Base-by-base conservation (phyloP, 2,797 vertebrate genomes). In the Parauchenoglanis punctatus region DNA sequence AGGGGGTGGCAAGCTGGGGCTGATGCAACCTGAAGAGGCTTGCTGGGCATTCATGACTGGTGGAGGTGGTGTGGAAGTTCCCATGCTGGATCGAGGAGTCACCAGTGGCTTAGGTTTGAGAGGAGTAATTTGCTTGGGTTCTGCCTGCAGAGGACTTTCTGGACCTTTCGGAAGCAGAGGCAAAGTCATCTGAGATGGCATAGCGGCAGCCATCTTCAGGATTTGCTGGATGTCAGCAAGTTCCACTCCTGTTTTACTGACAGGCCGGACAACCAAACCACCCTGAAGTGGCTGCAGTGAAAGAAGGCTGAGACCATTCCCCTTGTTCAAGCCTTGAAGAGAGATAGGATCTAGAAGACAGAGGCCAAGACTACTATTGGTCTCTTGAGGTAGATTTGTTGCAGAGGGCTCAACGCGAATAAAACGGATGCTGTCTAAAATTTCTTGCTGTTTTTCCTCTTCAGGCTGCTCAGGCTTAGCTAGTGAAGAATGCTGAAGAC, bases 141-240 rank as follows among this genome's bases (percentile, higher is more conserved):
- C 94, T 0, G 96, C 81, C 92, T 93, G 92, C 93, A 94, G 65
- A 94, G 87, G 75, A 80, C 93, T 91, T 3, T 92, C 94, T 0
- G 94, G 91, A 56, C 91, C 93, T 89, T 95, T 96, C 70, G 95
- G 93, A 87, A 94, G 89, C 0, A 97, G 94, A 0, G 97, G 97
- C 91, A 98, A 95, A 93, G 94, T 96, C 92, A 96, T 93, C 28
- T 97, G 98, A 77, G 96, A 96, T 5, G 97, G 96, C 0, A 96
- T 96, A 0, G 97, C 96, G 2, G 97, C 92, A 5, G 98, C 96
- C 95, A 99, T 97, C 90, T 97, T 98, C 89, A 99, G 96, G 91
- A 99, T 99, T 95, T 99, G 97, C 94, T 99, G 98, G 92, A 99
- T 98, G 92, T 99, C 97, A 0, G 97, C 98, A 89, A 99, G 94